Evolutionary conservation across 1,140 invertebrate species (phyloP).

Genomic region (Heliconius himera): DNA sequence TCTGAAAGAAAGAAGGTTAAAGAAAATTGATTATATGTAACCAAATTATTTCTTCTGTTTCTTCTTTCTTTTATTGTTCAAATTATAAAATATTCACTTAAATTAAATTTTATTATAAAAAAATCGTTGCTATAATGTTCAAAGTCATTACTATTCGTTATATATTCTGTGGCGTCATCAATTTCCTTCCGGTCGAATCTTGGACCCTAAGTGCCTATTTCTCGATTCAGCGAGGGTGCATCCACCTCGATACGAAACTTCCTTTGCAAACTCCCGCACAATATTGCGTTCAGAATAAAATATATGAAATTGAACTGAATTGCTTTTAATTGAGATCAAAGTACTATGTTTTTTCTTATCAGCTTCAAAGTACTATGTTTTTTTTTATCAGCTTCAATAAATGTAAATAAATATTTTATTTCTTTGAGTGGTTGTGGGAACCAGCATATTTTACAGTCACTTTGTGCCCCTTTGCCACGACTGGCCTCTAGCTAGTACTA

Average conservation of each 20-base stretch:
- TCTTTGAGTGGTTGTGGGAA: too few relatives aligned
- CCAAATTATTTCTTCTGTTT: too few relatives aligned
- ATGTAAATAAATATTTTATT: too few relatives aligned
- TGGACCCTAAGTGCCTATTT: conserved; percentile 69
- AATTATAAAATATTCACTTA: background rate
- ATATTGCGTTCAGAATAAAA: background rate
- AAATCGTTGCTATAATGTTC: background rate
- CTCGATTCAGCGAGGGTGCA: conserved; percentile 62
- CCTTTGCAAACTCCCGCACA: conserved; percentile 17
- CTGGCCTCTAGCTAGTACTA: too few relatives aligned
- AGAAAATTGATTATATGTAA: background rate
- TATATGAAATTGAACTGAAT: background rate
- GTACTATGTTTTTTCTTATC: too few relatives aligned
- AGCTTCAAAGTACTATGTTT: too few relatives aligned
- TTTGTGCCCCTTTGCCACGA: too few relatives aligned
- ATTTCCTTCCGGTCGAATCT: conserved; percentile 61
- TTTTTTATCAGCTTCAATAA: too few relatives aligned
- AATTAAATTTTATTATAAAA: background rate
- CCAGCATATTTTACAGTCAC: too few relatives aligned
- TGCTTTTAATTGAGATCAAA: background rate
- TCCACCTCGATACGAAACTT: conserved; percentile 43
- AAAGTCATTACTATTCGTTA: conserved; percentile 35
- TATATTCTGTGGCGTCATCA: conserved; percentile 55
- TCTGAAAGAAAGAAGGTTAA: too few relatives aligned
- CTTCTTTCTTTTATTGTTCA: background rate